phyloP scores from a whole-genome alignment of 2,888 invertebrate species.

The Perdita meconis region DNA sequence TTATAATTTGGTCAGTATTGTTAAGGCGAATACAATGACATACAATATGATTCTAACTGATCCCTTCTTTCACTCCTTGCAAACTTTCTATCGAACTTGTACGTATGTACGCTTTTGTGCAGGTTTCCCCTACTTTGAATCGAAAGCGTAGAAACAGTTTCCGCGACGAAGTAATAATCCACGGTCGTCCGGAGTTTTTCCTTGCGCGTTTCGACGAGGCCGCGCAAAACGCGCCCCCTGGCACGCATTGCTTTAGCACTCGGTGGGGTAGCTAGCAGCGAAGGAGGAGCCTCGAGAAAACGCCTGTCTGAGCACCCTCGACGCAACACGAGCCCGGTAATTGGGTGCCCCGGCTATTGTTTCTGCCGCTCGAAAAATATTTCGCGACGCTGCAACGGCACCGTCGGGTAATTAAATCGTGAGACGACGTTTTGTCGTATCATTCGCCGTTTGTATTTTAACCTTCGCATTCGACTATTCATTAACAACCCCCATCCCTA shows the following conservation, averaged over 20 bases:
- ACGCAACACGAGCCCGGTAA: slow-evolving; percentile 61
- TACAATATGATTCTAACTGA: too few species aligned
- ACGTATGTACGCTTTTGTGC: too few species aligned
- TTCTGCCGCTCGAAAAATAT: slow-evolving; percentile 56
- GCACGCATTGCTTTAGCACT: slow-evolving; percentile 18
- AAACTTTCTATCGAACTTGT: too few species aligned
- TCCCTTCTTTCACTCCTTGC: too few species aligned
- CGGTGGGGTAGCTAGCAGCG: slow-evolving; percentile 35
- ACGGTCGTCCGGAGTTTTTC: too few species aligned
- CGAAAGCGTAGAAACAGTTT: too few species aligned
- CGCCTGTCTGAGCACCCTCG: slow-evolving; percentile 61
- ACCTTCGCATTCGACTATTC: slow-evolving; percentile 13
- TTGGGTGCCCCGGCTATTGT: slow-evolving; percentile 63
- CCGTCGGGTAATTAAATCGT: slow-evolving; percentile 48
- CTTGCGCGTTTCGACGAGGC: slow-evolving; percentile 20
- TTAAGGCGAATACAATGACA: too few species aligned
- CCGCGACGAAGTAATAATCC: too few species aligned
- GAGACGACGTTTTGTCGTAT: slow-evolving; percentile 44
- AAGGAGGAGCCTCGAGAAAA: slow-evolving; percentile 55
- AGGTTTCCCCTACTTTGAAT: too few species aligned
- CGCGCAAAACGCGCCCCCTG: slow-evolving; percentile 3
- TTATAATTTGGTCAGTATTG: too few species aligned
- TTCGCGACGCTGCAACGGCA: slow-evolving; percentile 41
- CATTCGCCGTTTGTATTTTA: slow-evolving; percentile 29
- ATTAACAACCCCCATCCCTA: not conserved